phyloP scores from a whole-genome alignment of 2,888 invertebrate genomes.

The Meteorus colon region DNA sequence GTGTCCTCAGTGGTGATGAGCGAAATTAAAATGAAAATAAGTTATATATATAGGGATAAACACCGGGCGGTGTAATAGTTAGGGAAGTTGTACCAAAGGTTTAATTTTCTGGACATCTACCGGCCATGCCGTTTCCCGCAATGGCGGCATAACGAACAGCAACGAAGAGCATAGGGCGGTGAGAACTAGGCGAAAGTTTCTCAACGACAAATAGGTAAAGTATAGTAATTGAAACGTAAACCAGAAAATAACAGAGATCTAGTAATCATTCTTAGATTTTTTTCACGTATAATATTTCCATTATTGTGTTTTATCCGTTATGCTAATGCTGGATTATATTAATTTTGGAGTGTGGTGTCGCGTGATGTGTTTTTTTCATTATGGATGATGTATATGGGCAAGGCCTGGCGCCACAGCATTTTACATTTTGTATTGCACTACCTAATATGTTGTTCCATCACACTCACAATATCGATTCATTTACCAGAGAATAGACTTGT shows the following conservation, averaged over 20 bases:
- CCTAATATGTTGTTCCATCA: background rate
- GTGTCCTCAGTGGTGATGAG: background rate
- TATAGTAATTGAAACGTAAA: background rate
- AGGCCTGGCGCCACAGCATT: constrained; percentile 13
- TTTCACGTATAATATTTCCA: constrained; percentile 45
- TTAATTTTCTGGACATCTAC: constrained; percentile 49
- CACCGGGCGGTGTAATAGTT: background rate
- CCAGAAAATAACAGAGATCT: constrained; percentile 25
- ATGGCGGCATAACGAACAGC: constrained; percentile 59
- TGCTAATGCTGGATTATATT: background rate
- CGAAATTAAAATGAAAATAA: background rate
- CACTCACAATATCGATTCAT: constrained; percentile 38
- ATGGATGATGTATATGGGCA: background rate
- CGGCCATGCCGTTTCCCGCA: constrained; percentile 64
- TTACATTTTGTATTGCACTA: background rate
- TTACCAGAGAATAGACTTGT: constrained; percentile 22
- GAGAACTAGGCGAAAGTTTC: constrained; percentile 46
- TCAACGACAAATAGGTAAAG: background rate
- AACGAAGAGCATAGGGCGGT: constrained; percentile 35
- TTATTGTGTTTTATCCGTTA: constrained; percentile 9
- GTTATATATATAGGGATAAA: background rate
- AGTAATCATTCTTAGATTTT: background rate
- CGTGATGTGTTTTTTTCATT: constrained; percentile 8
- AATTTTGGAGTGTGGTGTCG: background rate
- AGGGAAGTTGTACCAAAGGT: constrained; percentile 1